Base-by-base conservation (phyloP, 2,113 vertebrate genomes). In the Chaenocephalus aceratus region DNA sequence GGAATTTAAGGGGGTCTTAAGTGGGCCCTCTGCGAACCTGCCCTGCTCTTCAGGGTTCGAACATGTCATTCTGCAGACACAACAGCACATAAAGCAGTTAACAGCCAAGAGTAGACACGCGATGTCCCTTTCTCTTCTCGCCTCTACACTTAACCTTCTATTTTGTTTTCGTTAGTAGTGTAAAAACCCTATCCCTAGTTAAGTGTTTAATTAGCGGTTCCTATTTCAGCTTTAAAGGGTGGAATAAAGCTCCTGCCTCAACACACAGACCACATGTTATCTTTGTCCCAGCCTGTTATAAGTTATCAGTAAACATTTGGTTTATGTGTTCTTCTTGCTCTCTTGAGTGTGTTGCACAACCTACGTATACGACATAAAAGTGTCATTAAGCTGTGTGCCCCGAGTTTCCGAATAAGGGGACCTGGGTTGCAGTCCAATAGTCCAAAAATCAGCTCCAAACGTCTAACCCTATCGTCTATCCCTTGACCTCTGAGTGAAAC, bases 21-120 rank as follows among this genome's bases (percentile, higher is more conserved):
- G 59, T 46, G 45, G 48, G 15, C 44, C 54, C 34, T 70, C 59
- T 15, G n/a, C n/a, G 52, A 75, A 44, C 45, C 21, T 53, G 45
- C 45, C 14, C 26, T 14, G 11, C 34, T 57, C 52, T 16, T 44
- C 59, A 62, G 54, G 66, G 70, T 57, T 58, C 41, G 41, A 70
- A 41, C 13, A 61, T 15, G 30, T 65, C 79, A 64, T 51, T 75
- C 54, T 74, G 70, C 54, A 69, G 67, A 60, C 60, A 73, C 53
- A 67, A 41, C 10, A 46, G 60, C 69, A 45, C 51, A 67, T 77
- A 48, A 51, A 72, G 16, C 57, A 21, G 58, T 67, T 77, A 48
- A 68, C 34, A 68, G 48, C 56, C 48, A 15, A 53, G 34, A 30
- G 15, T 5, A 61, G 57, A 21, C 49, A 53, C 15, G 16, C 46